Percentiles rank a stretch among this genome's conserved stretches.
Conservation (phyloP, 2,888 invertebrate species). For the Muschampia plurimacula region DNA sequence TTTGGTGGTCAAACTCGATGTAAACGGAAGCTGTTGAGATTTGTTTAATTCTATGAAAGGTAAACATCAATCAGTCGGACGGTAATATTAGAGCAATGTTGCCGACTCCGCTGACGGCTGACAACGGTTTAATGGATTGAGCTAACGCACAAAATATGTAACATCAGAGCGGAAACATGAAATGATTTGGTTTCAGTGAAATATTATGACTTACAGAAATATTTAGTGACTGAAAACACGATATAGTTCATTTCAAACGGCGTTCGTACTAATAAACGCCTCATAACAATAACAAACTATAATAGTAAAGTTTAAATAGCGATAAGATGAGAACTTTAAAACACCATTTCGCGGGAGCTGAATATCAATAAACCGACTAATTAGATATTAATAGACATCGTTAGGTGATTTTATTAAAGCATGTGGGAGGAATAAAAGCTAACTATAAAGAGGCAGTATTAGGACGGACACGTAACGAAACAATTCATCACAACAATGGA, state of each 20-base stretch:
- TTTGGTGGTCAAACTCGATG: slow-evolving; percentile 66
- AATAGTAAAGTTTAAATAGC: slow-evolving; percentile 9
- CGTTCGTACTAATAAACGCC: slow-evolving; percentile 20
- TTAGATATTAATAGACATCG: slow-evolving; percentile 35
- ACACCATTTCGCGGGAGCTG: slow-evolving; percentile 8
- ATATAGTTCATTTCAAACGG: slow-evolving; percentile 50
- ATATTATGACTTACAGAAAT: slow-evolving; percentile 60
- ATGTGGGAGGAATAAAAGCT: slow-evolving; percentile 75
- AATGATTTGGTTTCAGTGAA: slow-evolving; percentile 70
- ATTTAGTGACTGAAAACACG: slow-evolving; percentile 55
- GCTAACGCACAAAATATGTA: slow-evolving; percentile 57
- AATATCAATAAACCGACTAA: slow-evolving; percentile 23
- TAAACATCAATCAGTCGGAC: slow-evolving; percentile 69
- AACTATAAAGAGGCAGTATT: slow-evolving; percentile 71
- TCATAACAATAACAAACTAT: not conserved
- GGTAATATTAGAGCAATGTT: slow-evolving; percentile 64
- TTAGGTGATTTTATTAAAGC: slow-evolving; percentile 45
- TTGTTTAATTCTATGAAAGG: slow-evolving; percentile 74
- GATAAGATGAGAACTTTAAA: slow-evolving; percentile 16
- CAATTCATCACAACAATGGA: slow-evolving; percentile 71
- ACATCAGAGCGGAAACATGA: slow-evolving; percentile 71
- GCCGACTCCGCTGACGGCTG: slow-evolving; percentile 60
- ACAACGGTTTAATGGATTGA: slow-evolving; percentile 69
- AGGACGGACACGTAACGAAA: slow-evolving; percentile 67
- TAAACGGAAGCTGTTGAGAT: slow-evolving; percentile 73